phyloP scores from a whole-genome alignment of 2,797 vertebrate species.

The Sorex maritimensis region DNA sequence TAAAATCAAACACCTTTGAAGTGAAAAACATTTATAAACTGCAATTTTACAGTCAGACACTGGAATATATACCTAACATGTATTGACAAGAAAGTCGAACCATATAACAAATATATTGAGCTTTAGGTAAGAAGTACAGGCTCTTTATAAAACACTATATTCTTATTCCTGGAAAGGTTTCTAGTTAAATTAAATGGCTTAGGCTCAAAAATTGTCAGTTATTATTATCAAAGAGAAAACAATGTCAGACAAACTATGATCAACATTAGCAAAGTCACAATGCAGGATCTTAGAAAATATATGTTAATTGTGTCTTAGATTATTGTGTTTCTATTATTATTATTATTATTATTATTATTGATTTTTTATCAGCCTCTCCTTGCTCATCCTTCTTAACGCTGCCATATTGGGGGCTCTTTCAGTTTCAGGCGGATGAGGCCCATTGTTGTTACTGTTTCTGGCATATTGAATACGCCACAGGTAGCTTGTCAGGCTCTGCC shows the following conservation, averaged over 20 bases:
- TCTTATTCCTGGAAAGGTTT: too few species aligned
- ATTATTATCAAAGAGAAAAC: background rate
- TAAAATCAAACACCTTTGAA: background rate
- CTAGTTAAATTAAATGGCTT: too few species aligned
- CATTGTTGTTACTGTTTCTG: too few species aligned
- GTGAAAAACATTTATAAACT: too few species aligned
- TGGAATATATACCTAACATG: background rate
- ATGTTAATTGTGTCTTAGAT: background rate
- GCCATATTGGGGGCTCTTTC: too few species aligned
- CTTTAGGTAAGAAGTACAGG: background rate
- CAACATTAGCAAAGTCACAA: conserved; percentile 26
- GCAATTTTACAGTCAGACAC: too few species aligned
- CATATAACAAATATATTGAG: background rate
- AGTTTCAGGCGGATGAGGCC: too few species aligned
- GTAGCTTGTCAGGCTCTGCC: too few species aligned
- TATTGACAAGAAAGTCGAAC: background rate
- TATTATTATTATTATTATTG: too few species aligned
- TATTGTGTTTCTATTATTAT: background rate
- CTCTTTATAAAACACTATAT: background rate
- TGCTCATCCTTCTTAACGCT: too few species aligned
- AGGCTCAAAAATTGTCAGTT: background rate
- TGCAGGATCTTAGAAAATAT: background rate
- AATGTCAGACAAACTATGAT: conserved; percentile 31
- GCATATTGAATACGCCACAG: too few species aligned
- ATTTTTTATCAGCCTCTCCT: too few species aligned